A percentile compares a stretch with the other conserved stretches of the same genome.
phyloP scores from a whole-genome alignment of 2,113 vertebrate genomes.

The Miniopterus natalensis region DNA sequence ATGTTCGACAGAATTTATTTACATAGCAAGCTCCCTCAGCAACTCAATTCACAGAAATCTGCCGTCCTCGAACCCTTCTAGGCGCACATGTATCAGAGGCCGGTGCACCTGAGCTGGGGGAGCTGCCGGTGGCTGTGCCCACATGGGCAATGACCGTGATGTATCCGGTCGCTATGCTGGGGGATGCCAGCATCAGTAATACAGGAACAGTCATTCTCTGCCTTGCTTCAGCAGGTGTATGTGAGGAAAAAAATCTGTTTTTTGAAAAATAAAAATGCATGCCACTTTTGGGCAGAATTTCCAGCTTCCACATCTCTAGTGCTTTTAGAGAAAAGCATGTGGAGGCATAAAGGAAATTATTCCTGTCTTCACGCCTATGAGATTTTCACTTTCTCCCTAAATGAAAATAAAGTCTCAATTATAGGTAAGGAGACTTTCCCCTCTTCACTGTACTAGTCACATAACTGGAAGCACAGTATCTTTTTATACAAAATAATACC shows the following conservation, averaged over 20 bases:
- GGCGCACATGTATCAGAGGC: neutral
- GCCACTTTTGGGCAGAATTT: neutral
- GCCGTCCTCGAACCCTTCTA: neutral
- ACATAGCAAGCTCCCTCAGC: neutral
- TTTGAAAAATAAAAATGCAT: neutral
- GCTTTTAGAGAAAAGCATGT: neutral
- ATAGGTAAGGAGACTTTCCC: neutral
- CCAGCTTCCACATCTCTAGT: neutral
- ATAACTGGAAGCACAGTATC: neutral
- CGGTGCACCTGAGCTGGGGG: neutral
- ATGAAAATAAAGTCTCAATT: conserved; percentile 11
- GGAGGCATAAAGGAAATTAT: conserved; percentile 17
- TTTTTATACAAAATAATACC: neutral
- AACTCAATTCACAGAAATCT: conserved; percentile 10
- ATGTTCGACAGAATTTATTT: conserved; percentile 35
- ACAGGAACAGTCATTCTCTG: neutral
- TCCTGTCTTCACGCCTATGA: neutral
- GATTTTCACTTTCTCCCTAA: neutral
- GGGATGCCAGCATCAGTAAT: neutral
- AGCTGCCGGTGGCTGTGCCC: neutral
- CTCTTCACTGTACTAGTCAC: neutral
- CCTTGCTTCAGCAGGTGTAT: neutral
- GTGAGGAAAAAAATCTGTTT: neutral
- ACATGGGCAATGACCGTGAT: neutral
- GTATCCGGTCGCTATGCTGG: neutral